Evolutionary conservation across 2,113 vertebrate genomes (phyloP).

Genomic region (Willisornis vidua): DNA sequence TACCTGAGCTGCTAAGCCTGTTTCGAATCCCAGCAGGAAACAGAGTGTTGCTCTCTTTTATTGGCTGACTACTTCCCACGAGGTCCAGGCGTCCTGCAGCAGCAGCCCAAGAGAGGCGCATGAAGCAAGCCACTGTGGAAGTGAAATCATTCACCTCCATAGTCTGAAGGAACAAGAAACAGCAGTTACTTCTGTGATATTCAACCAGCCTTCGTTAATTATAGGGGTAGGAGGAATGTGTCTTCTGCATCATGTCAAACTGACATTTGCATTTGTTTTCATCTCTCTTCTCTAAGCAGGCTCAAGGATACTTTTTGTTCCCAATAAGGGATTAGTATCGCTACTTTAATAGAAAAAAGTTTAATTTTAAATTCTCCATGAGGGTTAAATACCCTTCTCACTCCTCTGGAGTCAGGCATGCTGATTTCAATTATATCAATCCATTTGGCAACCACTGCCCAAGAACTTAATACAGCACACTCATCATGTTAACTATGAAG

Average conservation of each 20-base stretch:
- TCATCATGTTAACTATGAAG: background rate
- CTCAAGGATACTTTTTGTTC: background rate
- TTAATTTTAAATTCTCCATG: background rate
- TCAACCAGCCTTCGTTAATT: background rate
- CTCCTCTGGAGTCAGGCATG: background rate
- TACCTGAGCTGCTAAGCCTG: slow-evolving; percentile 97
- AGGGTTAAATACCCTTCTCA: background rate
- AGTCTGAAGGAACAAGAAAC: slow-evolving; percentile 77
- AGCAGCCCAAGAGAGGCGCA: slow-evolving; percentile 96
- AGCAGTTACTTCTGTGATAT: background rate
- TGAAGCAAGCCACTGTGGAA: slow-evolving; percentile 96
- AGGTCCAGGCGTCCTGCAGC: slow-evolving; percentile 95
- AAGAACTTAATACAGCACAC: background rate
- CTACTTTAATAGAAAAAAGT: background rate
- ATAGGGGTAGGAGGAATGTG: background rate
- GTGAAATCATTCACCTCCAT: slow-evolving; percentile 98
- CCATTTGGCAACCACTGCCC: background rate
- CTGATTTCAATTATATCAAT: fast-evolving
- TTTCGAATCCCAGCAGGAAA: slow-evolving; percentile 90
- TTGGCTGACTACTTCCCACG: slow-evolving; percentile 94
- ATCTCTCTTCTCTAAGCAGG: background rate
- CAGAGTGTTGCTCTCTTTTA: slow-evolving; percentile 92
- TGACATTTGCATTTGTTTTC: background rate
- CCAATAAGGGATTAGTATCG: background rate
- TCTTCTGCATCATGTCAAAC: background rate